Base-by-base conservation (phyloP, 2,888 invertebrate species). In the Limnephilus rhombicus region DNA sequence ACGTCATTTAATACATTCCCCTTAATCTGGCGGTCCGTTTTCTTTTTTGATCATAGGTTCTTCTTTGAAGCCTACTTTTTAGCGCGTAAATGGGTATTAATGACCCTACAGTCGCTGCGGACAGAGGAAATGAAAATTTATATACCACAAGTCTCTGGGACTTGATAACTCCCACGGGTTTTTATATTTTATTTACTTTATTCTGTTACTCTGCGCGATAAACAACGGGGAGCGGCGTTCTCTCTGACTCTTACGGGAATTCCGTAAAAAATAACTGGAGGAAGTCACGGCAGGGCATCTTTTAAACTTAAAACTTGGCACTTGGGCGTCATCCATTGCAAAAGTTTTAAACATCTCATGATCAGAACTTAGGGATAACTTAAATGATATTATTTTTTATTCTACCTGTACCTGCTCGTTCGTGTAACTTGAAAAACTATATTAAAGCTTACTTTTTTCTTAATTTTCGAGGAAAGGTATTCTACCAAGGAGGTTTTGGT, bases 41-140 rank as follows among this genome's bases (percentile, higher is more conserved):
- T 92, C 89, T 87, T 90, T 90, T 91, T 68, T 90, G 92, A 93
- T 92, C 92, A 93, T 93, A 93, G 93, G 91, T 93, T 92, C 92
- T 91, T 82, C 90, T 89, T 68, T 85, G 49, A 80, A 91, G 91
- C 91, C 91, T 92, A 93, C 93, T 93, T 93, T 93, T 93, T 92
- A 93, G 91, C 45, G 31, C 41, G 83, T 91, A 93, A 93, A 93
- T 93, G 89, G 91, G 93, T 93, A 93, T 93, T 93, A 93, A 93
- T 93, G 93, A 93, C 92, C 88, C 37, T 82, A 53, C 89, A 34
- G 89, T 29, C 88, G 37, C 89, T 80, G 85, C 18, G 91, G 89
- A 85, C 91, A 91, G 86, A 86, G 80, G 80, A 93, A 93, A 93
- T 93, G 93, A 93, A 91, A 93, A 93, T 93, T 93, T 93, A 93